Percentiles rank a stretch among this genome's conserved stretches.
Evolutionary conservation across 1,140 invertebrate genomes (phyloP).

Genomic region (Capitella teleta): DNA sequence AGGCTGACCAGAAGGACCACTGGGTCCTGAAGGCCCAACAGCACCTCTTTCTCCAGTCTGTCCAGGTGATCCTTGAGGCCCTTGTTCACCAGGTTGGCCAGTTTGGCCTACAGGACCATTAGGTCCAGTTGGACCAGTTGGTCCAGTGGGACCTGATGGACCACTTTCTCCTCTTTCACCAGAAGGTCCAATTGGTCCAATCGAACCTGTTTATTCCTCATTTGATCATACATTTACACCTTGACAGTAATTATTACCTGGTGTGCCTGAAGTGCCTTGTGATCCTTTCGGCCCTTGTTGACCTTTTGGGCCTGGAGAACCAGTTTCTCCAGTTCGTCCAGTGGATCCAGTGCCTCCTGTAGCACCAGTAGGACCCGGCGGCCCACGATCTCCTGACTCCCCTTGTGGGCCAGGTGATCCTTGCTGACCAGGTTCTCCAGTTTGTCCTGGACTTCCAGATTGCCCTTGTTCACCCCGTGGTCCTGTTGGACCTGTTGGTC

Average conservation of each 20-base stretch:
- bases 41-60: not conserved
- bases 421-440: not conserved
- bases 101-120: too few species aligned
- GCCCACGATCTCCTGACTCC: not conserved
- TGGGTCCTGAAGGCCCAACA: not conserved
- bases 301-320: too few species aligned
- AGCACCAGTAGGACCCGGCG: conserved; percentile 4
- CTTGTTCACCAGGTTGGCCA: too few species aligned
- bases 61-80: not conserved
- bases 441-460: not conserved
- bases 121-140: conserved; percentile 2
- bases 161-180: too few species aligned
- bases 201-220: conserved; percentile 7
- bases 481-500: conserved; percentile 1
- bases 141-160: not conserved
- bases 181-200: too few species aligned
- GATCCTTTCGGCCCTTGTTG: too few species aligned
- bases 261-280: too few species aligned
- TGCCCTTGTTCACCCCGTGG: not conserved
- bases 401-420: conserved; percentile 1
- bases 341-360: conserved; percentile 2
- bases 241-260: too few species aligned
- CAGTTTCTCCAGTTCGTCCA: too few species aligned
- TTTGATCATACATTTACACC: too few species aligned
- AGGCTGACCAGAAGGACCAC: conserved; percentile 1